Percentiles rank a stretch among this genome's conserved stretches.
These are phyloP conservation scores for Cepphus grylle DNA, from an alignment of 2,113 vertebrate species.

Conservation along the genomic window DNA sequence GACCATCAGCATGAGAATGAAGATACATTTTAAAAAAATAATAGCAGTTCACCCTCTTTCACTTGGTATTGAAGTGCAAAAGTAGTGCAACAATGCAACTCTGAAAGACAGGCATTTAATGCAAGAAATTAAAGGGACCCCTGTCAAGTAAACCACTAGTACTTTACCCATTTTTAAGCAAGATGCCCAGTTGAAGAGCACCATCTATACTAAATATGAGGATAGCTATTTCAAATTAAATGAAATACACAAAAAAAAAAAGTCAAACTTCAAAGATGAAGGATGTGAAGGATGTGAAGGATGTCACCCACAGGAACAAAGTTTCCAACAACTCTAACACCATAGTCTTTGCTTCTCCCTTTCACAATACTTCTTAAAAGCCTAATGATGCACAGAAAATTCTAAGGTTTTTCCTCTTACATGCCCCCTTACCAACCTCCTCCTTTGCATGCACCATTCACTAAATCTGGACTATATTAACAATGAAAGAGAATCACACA, in stretches of 20 bases:
- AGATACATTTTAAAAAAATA: neutral
- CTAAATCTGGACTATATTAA: too few relatives aligned
- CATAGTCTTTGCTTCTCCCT: neutral
- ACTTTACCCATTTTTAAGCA: neutral
- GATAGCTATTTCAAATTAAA: neutral
- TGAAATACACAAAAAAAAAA: neutral
- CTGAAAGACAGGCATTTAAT: neutral
- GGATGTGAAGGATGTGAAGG: too few relatives aligned
- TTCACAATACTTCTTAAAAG: neutral
- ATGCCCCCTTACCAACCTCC: too few relatives aligned
- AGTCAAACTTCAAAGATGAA: neutral
- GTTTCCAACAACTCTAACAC: neutral
- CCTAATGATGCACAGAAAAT: too few relatives aligned
- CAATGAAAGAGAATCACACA: too few relatives aligned
- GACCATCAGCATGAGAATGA: neutral
- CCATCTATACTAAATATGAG: neutral
- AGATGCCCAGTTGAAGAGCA: neutral
- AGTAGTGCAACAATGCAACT: neutral
- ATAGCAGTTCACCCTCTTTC: neutral
- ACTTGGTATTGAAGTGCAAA: neutral
- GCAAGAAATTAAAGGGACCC: neutral
- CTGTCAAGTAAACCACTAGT: neutral
- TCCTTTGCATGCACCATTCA: too few relatives aligned
- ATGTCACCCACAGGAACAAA: neutral
- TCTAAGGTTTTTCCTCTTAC: too few relatives aligned